Evolutionary conservation across 1,140 invertebrate genomes (phyloP).

Genomic region (Mya arenaria): DNA sequence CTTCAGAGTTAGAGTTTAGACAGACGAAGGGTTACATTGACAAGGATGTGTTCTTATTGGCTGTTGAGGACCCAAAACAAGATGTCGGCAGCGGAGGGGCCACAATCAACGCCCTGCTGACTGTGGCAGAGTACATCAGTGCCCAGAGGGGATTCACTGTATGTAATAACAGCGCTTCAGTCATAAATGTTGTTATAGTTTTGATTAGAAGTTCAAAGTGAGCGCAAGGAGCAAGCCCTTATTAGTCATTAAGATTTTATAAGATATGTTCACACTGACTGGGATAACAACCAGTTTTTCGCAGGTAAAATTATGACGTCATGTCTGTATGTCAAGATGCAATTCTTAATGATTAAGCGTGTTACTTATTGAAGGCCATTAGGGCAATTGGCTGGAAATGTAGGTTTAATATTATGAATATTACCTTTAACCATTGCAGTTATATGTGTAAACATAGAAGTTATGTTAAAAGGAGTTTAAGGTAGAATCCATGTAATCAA

Average conservation of each 20-base stretch:
- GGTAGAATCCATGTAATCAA: background rate
- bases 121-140: slow-evolving; percentile 82
- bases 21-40: slow-evolving; percentile 79
- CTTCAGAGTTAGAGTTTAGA: slow-evolving; percentile 78
- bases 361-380: background rate
- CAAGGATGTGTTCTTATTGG: slow-evolving; percentile 76
- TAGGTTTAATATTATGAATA: background rate
- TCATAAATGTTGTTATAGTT: too few species aligned
- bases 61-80: slow-evolving; percentile 81
- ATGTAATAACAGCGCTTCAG: too few species aligned
- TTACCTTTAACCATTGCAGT: background rate
- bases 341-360: background rate
- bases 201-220: background rate
- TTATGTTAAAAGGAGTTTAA: background rate
- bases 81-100: slow-evolving; percentile 83
- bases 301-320: background rate
- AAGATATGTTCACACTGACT: background rate
- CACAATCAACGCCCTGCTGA: slow-evolving; percentile 83
- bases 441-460: background rate
- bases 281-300: background rate
- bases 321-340: too few species aligned
- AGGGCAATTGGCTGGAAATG: background rate
- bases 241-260: background rate
- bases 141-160: slow-evolving; percentile 80
- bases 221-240: background rate